phyloP scores from a whole-genome alignment of 1,140 invertebrate genomes.

The Cydia amplana region DNA sequence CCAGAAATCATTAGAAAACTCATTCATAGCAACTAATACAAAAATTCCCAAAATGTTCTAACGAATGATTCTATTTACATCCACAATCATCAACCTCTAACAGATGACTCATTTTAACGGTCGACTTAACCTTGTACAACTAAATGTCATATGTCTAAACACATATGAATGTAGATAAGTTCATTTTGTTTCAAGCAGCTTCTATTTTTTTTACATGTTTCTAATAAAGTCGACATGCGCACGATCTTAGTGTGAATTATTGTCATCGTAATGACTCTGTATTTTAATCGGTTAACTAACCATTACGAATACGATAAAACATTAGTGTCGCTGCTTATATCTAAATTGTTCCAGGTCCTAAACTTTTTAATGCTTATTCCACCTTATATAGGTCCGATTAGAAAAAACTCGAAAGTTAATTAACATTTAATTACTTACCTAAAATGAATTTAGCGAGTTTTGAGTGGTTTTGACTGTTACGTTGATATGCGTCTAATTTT shows the following conservation, averaged over 20 bases:
- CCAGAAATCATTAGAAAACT: background rate
- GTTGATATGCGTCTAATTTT: too few species aligned
- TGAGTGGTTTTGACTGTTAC: too few species aligned
- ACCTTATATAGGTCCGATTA: too few species aligned
- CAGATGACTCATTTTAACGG: conserved; percentile 25
- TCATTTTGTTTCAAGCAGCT: background rate
- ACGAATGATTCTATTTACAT: conserved; percentile 21
- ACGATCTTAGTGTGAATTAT: background rate
- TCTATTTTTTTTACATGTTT: background rate
- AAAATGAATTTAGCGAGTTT: too few species aligned
- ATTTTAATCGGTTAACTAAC: background rate
- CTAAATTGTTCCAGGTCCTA: too few species aligned
- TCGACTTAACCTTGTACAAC: conserved; percentile 1
- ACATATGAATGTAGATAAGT: background rate
- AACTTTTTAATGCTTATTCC: too few species aligned
- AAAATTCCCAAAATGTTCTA: background rate
- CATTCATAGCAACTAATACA: conserved; percentile 7
- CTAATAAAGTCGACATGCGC: background rate
- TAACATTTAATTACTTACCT: too few species aligned
- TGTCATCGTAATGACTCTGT: background rate
- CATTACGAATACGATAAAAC: background rate
- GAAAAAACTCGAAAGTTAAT: too few species aligned
- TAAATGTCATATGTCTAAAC: background rate
- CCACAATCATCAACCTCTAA: conserved; percentile 1
- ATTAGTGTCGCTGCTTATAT: too few species aligned